Evolutionary conservation across 2,888 invertebrate genomes (phyloP).

Genomic region (Zelleria hepariella): DNA sequence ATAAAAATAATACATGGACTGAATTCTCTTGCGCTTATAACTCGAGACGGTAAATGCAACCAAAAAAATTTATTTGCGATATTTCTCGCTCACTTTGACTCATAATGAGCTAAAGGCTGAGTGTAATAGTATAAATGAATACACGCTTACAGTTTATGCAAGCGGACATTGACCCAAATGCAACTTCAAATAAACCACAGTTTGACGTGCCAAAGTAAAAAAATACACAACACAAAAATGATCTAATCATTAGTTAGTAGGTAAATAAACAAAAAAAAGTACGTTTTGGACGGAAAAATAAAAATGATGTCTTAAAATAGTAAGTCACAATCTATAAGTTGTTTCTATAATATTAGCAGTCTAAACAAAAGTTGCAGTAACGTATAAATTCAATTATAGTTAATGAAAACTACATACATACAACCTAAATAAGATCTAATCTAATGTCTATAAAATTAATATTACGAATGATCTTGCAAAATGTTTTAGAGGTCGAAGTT

Average conservation of each 20-base stretch:
- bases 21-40: too few species aligned
- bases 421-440: constrained; percentile 7
- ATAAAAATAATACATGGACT: background rate
- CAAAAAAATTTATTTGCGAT: too few species aligned
- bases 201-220: background rate
- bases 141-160: constrained; percentile 32
- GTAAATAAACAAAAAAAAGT: constrained; percentile 19
- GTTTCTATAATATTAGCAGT: constrained; percentile 25
- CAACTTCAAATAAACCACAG: background rate
- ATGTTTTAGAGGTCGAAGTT: background rate
- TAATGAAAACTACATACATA: background rate
- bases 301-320: constrained; percentile 20
- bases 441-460: background rate
- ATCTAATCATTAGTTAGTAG: background rate
- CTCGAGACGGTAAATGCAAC: too few species aligned
- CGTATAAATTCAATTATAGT: background rate
- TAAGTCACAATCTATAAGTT: constrained; percentile 15
- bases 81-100: too few species aligned
- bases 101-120: constrained; percentile 8
- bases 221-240: background rate
- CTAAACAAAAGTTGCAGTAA: constrained; percentile 20
- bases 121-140: constrained; percentile 22
- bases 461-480: background rate
- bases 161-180: too few species aligned
- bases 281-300: constrained; percentile 56